Evolutionary conservation across 2,888 invertebrate species (phyloP).

Genomic region (Rhagophthalmus giganteus): DNA sequence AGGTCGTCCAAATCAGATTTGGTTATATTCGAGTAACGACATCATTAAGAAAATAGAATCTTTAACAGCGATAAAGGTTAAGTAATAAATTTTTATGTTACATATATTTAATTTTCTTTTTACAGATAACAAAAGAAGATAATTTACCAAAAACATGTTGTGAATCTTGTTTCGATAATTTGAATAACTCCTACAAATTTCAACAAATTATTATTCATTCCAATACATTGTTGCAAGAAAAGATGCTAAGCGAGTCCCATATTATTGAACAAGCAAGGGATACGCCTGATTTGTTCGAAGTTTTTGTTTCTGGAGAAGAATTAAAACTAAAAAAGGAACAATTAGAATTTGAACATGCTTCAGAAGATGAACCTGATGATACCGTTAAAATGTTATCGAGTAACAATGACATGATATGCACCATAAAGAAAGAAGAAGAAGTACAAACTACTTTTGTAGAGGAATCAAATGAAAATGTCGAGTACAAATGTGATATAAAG

Average conservation of each 20-base stretch:
- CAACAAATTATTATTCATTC: conserved; percentile 43
- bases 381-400: neutral
- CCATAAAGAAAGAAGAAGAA: neutral
- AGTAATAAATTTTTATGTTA: neutral
- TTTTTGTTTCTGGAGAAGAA: neutral
- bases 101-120: conserved; percentile 11
- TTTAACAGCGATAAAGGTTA: conserved; percentile 45
- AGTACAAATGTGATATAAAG: neutral
- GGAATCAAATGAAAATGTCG: neutral
- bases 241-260: neutral
- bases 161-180: conserved; percentile 41
- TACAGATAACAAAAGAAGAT: conserved; percentile 43
- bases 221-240: conserved; percentile 30
- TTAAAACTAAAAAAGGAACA: conserved; percentile 1
- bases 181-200: conserved; percentile 41
- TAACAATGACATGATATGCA: neutral
- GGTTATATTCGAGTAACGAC: conserved; percentile 41
- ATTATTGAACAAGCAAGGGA: conserved; percentile 10
- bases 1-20: conserved; percentile 37
- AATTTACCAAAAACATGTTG: conserved; percentile 43
- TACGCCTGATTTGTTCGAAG: conserved; percentile 7
- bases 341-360: neutral
- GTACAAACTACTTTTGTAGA: too few relatives aligned
- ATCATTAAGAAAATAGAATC: conserved; percentile 44
- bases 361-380: neutral